A percentile compares a stretch with the other conserved stretches of the same genome.
Conservation (phyloP, 2,888 invertebrate species). For the Didymodactylos carnosus region DNA sequence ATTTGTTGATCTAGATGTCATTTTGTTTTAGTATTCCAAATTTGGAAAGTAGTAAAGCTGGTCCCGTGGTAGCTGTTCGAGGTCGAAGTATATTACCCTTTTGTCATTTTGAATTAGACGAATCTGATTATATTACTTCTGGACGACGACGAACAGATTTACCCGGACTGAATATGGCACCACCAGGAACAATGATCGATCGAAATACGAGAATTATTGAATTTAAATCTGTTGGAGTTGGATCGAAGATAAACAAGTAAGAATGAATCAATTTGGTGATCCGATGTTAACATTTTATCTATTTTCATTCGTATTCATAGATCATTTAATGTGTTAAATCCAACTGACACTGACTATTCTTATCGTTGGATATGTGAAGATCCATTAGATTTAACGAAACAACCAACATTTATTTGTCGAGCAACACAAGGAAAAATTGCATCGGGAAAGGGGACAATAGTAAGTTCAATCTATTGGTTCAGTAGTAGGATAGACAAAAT, state of each 20-base stretch:
- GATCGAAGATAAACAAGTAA: slow-evolving; percentile 27
- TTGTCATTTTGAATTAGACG: slow-evolving; percentile 50
- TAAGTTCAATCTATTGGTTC: too few species aligned
- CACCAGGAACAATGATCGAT: slow-evolving; percentile 31
- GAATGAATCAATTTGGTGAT: slow-evolving; percentile 15
- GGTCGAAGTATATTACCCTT: slow-evolving; percentile 48
- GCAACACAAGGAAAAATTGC: slow-evolving; percentile 43
- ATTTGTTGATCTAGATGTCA: neutral
- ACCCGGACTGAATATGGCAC: slow-evolving; percentile 26
- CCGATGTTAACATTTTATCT: neutral
- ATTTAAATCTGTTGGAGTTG: slow-evolving; percentile 47
- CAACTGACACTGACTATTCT: slow-evolving; percentile 43
- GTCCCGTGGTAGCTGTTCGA: slow-evolving; percentile 33
- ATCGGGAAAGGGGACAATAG: slow-evolving; percentile 32
- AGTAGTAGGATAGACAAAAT: too few species aligned
- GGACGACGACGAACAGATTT: slow-evolving; percentile 31
- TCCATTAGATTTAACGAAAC: slow-evolving; percentile 30
- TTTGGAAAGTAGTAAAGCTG: slow-evolving; percentile 24
- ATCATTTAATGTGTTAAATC: slow-evolving; percentile 46
- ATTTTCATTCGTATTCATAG: slow-evolving; percentile 34
- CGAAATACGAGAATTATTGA: slow-evolving; percentile 44
- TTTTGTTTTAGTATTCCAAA: slow-evolving; percentile 25
- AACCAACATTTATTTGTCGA: slow-evolving; percentile 43
- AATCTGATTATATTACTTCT: slow-evolving; percentile 43
- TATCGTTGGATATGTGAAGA: slow-evolving; percentile 43